Conservation (phyloP, 2,113 vertebrate species). For the Elgaria multicarinata region DNA sequence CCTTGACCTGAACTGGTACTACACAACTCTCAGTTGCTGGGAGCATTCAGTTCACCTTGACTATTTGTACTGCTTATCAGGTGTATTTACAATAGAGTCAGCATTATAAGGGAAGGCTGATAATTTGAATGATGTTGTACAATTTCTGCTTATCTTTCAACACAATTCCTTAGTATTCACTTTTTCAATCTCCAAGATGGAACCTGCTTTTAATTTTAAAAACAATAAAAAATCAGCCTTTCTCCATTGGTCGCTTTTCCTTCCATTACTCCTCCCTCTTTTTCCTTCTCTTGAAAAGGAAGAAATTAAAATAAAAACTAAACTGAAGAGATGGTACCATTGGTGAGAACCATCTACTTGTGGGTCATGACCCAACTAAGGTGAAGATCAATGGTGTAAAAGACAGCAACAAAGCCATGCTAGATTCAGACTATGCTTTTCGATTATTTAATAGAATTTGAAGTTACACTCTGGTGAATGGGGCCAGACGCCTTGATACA, state of each 20-base stretch:
- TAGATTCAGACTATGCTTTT: rapidly evolving
- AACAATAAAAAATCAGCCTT: not conserved
- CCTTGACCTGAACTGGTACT: not conserved
- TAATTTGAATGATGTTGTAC: not conserved
- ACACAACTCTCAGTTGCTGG: not conserved
- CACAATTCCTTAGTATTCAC: no score
- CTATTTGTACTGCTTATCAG: slow-evolving; percentile 49
- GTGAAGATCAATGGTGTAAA: not conserved
- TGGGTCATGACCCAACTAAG: not conserved
- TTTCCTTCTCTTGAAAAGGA: not conserved
- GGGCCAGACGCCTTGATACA: not conserved
- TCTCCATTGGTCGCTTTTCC: not conserved
- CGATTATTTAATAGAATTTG: not conserved
- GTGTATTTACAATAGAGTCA: not conserved
- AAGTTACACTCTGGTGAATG: not conserved
- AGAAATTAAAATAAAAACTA: not conserved
- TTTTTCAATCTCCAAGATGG: not conserved
- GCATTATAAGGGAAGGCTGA: not conserved
- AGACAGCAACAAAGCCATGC: not conserved
- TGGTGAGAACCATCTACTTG: not conserved
- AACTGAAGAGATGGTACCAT: not conserved
- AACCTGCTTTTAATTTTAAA: not conserved
- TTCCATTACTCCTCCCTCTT: not conserved
- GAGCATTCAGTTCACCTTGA: slow-evolving; percentile 37
- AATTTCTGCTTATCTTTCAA: not conserved